These are phyloP conservation scores for Yponomeuta sedellus DNA, from an alignment of 2,888 invertebrate species.

Conservation along the genomic window DNA sequence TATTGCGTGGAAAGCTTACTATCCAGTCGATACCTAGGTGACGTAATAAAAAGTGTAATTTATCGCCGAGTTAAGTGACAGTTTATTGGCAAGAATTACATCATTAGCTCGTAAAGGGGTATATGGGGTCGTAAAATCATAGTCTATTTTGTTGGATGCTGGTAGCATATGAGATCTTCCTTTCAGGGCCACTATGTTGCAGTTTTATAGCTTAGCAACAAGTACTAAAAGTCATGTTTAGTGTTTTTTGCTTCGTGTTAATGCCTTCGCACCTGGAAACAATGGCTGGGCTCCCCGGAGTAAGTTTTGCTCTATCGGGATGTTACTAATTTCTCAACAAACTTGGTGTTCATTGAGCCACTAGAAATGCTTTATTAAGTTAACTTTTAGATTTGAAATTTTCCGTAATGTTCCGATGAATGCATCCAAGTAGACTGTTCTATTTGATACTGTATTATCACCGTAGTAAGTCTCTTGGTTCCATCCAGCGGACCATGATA, in stretches of 20 bases:
- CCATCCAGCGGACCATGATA: too few species aligned
- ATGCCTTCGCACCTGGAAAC: neutral
- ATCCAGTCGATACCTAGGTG: neutral
- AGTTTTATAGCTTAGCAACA: neutral
- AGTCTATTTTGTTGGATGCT: constrained; percentile 3
- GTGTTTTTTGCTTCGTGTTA: neutral
- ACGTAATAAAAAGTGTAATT: neutral
- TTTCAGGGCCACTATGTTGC: neutral
- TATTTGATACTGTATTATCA: too few species aligned
- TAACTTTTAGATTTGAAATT: too few species aligned
- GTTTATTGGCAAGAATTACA: constrained; percentile 9
- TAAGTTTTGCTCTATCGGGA: too few species aligned
- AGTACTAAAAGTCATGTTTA: constrained; percentile 1
- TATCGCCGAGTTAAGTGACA: constrained; percentile 4
- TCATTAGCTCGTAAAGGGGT: constrained; percentile 1
- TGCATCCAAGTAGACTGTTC: too few species aligned
- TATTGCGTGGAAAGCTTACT: neutral
- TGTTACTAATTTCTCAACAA: too few species aligned
- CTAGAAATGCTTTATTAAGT: too few species aligned
- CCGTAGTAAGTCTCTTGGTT: too few species aligned
- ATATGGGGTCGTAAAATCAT: constrained; percentile 1
- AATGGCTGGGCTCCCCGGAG: too few species aligned
- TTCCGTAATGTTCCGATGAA: too few species aligned
- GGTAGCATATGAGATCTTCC: neutral
- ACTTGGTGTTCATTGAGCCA: too few species aligned